phyloP scores from a whole-genome alignment of 2,888 invertebrate species.

The Drosophila cracens region DNA sequence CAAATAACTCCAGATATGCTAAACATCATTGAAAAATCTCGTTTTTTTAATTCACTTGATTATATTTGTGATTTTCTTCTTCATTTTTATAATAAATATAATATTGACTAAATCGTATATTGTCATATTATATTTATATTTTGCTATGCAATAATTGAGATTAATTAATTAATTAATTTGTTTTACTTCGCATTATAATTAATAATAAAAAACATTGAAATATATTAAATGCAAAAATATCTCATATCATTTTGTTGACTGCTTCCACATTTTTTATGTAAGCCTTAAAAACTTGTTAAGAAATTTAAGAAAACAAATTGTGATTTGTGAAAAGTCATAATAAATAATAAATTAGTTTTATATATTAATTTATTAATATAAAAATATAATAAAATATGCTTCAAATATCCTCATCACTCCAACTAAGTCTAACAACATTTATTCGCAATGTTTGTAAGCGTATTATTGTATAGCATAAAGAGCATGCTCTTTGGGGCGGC shows the following conservation, averaged over 20 bases:
- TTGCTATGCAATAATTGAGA: neutral
- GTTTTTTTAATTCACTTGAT: neutral
- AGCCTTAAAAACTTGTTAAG: neutral
- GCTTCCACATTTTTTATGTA: neutral
- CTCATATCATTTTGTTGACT: neutral
- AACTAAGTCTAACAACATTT: neutral
- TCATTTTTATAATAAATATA: neutral
- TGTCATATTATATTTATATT: neutral
- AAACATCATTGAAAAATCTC: neutral
- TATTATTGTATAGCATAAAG: constrained; percentile 8
- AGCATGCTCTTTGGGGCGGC: constrained; percentile 27
- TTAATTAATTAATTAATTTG: neutral
- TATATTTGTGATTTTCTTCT: neutral
- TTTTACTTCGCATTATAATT: neutral
- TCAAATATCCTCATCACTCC: neutral
- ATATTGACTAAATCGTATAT: too few relatives aligned
- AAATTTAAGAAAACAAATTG: neutral
- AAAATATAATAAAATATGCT: neutral
- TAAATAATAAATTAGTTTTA: neutral
- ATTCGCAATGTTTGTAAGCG: constrained; percentile 1
- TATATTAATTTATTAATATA: neutral
- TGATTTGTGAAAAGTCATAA: neutral
- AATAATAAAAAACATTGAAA: neutral
- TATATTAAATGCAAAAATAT: neutral
- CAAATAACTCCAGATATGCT: neutral